Conservation (phyloP, 2,113 vertebrate genomes). For the Alligator sinensis region DNA sequence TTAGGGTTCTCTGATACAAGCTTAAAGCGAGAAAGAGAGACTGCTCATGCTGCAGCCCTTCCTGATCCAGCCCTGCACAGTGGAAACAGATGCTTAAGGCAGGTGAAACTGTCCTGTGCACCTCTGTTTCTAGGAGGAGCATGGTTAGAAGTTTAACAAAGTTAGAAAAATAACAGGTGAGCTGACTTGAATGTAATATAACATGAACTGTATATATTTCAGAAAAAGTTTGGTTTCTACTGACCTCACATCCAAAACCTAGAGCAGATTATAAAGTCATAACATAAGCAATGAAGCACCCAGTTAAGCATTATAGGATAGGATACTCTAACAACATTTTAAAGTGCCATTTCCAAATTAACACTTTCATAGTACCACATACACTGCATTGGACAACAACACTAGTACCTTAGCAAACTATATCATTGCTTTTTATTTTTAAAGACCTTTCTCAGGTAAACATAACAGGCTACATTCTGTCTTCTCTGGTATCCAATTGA, state of each 20-base stretch:
- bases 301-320: background rate
- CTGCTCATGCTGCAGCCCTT: no score
- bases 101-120: no score
- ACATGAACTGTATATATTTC: background rate
- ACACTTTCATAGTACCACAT: background rate
- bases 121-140: no score
- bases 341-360: background rate
- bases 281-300: rapidly evolving
- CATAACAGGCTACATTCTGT: background rate
- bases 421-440: background rate
- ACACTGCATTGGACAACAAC: background rate
- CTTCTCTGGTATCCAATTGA: background rate
- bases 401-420: background rate
- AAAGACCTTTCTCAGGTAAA: background rate
- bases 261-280: background rate
- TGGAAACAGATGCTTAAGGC: no score
- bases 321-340: background rate
- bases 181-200: background rate
- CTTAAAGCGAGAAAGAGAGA: no score
- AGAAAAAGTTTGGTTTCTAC: background rate
- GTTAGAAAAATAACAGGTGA: background rate
- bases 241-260: background rate
- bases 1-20: no score
- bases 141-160: background rate
- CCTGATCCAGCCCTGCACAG: no score